These are phyloP conservation scores for Anarrhichthys ocellatus DNA, from an alignment of 2,113 vertebrate genomes.

Conservation along the genomic window DNA sequence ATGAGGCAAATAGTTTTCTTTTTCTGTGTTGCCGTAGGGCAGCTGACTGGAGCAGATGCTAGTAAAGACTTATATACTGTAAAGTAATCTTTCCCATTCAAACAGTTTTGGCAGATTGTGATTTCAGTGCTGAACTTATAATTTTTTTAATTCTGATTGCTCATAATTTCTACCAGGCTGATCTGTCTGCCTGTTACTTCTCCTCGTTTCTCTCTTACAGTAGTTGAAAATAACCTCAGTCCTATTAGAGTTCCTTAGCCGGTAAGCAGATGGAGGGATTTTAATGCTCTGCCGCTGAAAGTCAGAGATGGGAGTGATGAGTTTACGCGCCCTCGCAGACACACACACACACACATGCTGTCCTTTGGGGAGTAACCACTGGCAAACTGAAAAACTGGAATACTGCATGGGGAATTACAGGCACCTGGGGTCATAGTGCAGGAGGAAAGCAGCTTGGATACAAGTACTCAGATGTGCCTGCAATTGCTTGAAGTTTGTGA, in stretches of 20 bases:
- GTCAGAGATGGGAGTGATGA: slow-evolving; percentile 14
- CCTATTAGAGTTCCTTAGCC: slow-evolving; percentile 23
- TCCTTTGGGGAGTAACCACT: slow-evolving; percentile 28
- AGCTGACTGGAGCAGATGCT: slow-evolving; percentile 26
- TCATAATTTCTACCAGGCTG: slow-evolving; percentile 6
- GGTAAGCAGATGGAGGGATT: slow-evolving; percentile 20
- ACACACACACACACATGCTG: background rate
- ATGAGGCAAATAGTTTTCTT: background rate
- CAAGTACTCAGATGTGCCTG: slow-evolving; percentile 24
- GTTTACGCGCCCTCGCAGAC: background rate
- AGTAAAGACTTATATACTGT: background rate
- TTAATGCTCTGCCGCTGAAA: slow-evolving; percentile 15
- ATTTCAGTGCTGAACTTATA: background rate
- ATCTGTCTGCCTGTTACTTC: background rate
- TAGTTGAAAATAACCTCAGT: background rate
- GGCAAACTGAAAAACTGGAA: slow-evolving; percentile 48
- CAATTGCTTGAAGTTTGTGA: slow-evolving; percentile 36
- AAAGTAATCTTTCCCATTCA: slow-evolving; percentile 3
- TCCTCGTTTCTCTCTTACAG: background rate
- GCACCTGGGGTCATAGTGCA: slow-evolving; percentile 30
- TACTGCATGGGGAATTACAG: slow-evolving; percentile 42
- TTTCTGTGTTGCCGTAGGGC: background rate
- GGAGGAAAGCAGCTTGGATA: slow-evolving; percentile 21
- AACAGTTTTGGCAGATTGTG: slow-evolving; percentile 2
- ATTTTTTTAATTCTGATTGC: background rate